phyloP scores from a whole-genome alignment of 2,113 vertebrate genomes.

The Rhadina sibilatrix region DNA sequence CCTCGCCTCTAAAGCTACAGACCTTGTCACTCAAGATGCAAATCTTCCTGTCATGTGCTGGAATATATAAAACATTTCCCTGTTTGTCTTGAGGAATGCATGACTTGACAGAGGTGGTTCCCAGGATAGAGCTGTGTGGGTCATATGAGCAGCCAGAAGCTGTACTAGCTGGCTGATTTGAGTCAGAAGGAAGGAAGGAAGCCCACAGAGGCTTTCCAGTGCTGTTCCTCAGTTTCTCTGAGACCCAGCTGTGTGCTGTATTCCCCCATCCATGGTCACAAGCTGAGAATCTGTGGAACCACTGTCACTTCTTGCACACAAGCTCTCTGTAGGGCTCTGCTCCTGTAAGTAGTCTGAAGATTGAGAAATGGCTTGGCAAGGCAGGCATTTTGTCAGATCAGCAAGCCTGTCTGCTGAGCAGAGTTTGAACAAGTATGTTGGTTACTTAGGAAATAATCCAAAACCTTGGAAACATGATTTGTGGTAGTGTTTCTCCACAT shows the following conservation, averaged over 20 bases:
- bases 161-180: not conserved
- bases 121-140: not conserved
- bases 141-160: constrained; percentile 5
- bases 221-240: not conserved
- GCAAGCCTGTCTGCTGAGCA: not conserved
- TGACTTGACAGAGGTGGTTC: constrained; percentile 12
- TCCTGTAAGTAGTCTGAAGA: not conserved
- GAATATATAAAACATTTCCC: not conserved
- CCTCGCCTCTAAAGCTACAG: not conserved
- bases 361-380: not conserved
- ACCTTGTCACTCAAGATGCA: not conserved
- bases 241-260: not conserved
- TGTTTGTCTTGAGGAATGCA: not conserved
- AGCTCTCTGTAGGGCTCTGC: not conserved
- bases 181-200: constrained; percentile 49
- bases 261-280: rapidly evolving
- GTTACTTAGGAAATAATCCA: not conserved
- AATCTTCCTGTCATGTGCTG: not conserved
- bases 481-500: not conserved
- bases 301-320: not conserved
- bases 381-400: not conserved
- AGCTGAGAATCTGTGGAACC: not conserved
- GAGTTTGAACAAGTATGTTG: not conserved
- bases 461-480: not conserved
- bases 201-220: not conserved